Base-by-base conservation (phyloP, 2,113 vertebrate genomes). In the Danionella cerebrum region DNA sequence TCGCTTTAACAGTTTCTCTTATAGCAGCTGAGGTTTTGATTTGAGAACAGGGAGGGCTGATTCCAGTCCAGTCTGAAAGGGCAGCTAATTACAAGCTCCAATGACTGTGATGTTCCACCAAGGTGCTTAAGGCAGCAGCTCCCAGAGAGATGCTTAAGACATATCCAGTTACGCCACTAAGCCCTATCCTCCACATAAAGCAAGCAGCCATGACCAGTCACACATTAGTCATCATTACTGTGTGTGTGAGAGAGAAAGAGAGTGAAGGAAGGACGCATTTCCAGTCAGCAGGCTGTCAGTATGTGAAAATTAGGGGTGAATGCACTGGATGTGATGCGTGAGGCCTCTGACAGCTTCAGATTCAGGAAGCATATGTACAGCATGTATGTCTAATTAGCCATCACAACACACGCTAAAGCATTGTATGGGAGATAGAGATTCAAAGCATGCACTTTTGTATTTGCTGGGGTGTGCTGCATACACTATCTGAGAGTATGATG, bases 401-500 rank as follows among this genome's bases (percentile, higher is more conserved):
- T 54, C 27, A 14, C 21, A 65, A 24, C 55, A 14, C 45, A 12
- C 6, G 18, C n/a, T n/a, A 33, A 6, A 33, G 29, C 29, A 5
- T 3, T 33, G 29, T 33, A 9, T 9, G 5, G 29, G 9, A 33
- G 9, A 33, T 33, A 33, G 29, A 68, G 81, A 71, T 69, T 74
- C 68, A 51, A 73, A 69, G 72, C 72, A 67, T 69, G 36, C 77
- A 62, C 73, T 78, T 70, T 53, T 66, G 44, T 14, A 51, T 65
- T 35, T 31, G 22, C 48, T 41, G 14, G 22, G 51, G 59, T 72
- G 60, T 63, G 60, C 59, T 38, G 31, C 59, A 21, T 27, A 81
- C 82, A 86, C 82, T 80, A 83, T 84, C 82, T 82, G 74, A 42
- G 70, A 82, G 76, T 78, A 79, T 73, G 71, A 69, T 88, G 88